Percentiles rank a stretch among this genome's conserved stretches.
Conservation (phyloP, 2,113 vertebrate species). For the Crotalus tigris region DNA sequence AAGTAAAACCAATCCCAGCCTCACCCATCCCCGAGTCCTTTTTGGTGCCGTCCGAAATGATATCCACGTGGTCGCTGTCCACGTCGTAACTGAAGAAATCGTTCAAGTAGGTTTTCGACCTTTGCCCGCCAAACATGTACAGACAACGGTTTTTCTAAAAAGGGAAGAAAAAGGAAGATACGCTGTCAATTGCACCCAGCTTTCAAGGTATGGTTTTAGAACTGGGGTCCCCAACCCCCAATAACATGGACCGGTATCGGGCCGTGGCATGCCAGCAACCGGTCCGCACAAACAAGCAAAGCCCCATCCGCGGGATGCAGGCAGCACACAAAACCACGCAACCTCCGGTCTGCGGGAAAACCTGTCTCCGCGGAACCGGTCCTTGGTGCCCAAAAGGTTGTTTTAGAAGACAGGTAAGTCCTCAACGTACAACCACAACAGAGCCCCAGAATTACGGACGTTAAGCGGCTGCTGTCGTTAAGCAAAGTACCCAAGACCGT, state of each 20-base stretch:
- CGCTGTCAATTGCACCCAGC: accelerated
- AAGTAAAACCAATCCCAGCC: not conserved
- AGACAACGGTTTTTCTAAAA: conserved; percentile 93
- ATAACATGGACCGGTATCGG: too few relatives aligned
- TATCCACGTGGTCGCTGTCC: conserved; percentile 94
- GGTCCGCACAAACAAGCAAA: too few relatives aligned
- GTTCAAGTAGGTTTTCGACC: conserved; percentile 98
- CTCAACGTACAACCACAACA: too few relatives aligned
- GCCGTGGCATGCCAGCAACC: too few relatives aligned
- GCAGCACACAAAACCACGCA: too few relatives aligned
- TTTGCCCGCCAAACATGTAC: conserved; percentile 96
- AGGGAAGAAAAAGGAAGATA: not conserved
- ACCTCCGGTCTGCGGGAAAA: accelerated
- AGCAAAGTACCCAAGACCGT: not conserved
- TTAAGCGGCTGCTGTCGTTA: too few relatives aligned
- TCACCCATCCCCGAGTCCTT: conserved; percentile 99
- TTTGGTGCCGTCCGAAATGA: conserved; percentile 98
- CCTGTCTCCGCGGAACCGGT: too few relatives aligned
- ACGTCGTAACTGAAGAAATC: conserved; percentile 99
- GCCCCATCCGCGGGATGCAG: too few relatives aligned
- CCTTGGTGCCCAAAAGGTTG: too few relatives aligned
- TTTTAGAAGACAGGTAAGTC: too few relatives aligned
- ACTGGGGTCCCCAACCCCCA: too few relatives aligned
- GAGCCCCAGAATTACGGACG: too few relatives aligned
- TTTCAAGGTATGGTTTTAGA: not conserved